Base-by-base conservation (phyloP, 23 tunicate genomes). In the Styela clava region DNA sequence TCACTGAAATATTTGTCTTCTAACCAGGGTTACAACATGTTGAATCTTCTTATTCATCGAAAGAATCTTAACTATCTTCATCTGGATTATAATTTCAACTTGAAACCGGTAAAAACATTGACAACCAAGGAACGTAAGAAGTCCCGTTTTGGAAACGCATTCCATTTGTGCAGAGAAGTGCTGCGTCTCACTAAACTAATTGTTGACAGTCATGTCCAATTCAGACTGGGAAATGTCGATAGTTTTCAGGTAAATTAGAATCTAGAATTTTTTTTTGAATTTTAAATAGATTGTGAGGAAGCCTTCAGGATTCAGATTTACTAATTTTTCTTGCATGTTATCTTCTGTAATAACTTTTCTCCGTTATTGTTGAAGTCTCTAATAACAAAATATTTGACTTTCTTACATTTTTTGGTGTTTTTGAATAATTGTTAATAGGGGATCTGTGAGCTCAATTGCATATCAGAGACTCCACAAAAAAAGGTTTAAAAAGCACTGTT, bases 11-110 rank as follows among this genome's bases (percentile, higher is more conserved):
- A n/a, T n/a, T n/a, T n/a, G n/a, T n/a, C n/a, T n/a, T n/a, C n/a
- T n/a, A n/a, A n/a, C 16, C 87, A 94, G 95, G 99, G 99, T 34
- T 95, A 95, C 88, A 95, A 95, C 85, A 95, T 95, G 99, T 73
- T 95, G 63, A 95, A 95, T 76, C 78, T 95, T 62, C 32, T 95
- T 79, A 95, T 95, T 68, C 99, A 95, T 79, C 99, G 99, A 21
- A 95, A 95, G 83, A 95, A 95, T 80, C 86, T 95, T 30, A 95
- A 95, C 81, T 95, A 95, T 61, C 96, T 95, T 62, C 99, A 95
- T 90, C 82, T 95, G 37, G 99, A 95, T 83, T 95, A 95, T 69
- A 95, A 95, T 74, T 95, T 95, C 89, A 95, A 95, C 83, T 79
- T 95, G 86, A 95, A 95, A 63, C 99, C 99, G 0, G 99, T 95